phyloP scores from a whole-genome alignment of 2,797 vertebrate species.

The Dryobates pubescens region DNA sequence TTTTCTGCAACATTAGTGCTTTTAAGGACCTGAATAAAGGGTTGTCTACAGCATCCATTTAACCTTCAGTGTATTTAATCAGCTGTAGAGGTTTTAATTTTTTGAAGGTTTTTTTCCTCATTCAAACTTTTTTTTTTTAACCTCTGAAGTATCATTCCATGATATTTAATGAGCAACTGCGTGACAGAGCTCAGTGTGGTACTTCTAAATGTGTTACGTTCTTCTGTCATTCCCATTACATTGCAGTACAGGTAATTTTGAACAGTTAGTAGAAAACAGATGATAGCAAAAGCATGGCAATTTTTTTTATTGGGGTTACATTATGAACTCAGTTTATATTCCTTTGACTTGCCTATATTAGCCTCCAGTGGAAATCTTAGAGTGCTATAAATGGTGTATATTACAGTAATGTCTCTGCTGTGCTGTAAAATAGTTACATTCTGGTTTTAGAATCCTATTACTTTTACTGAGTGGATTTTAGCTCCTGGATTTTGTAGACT shows the following conservation, averaged over 20 bases:
- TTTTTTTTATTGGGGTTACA: neutral
- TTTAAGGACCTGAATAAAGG: constrained; percentile 1
- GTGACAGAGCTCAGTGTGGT: neutral
- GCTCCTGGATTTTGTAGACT: neutral
- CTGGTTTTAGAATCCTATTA: neutral
- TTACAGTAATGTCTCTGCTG: neutral
- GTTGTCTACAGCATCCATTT: neutral
- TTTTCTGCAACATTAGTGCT: constrained; percentile 17
- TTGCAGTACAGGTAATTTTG: neutral
- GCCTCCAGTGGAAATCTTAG: neutral
- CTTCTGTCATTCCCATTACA: neutral
- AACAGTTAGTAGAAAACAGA: neutral
- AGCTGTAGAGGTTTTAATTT: neutral
- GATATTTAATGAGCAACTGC: neutral
- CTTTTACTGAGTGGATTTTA: neutral
- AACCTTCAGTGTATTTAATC: neutral
- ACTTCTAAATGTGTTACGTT: neutral
- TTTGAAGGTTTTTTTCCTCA: neutral
- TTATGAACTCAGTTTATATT: neutral
- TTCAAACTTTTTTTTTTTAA: neutral
- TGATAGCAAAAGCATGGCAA: neutral
- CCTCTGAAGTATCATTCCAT: neutral
- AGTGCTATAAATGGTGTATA: neutral
- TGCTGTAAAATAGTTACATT: neutral
- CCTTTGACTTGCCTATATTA: neutral